A percentile compares a stretch with the other conserved stretches of the same genome.
phyloP scores from a whole-genome alignment of 2,797 vertebrate genomes.

The Hephaestus fuliginosus region DNA sequence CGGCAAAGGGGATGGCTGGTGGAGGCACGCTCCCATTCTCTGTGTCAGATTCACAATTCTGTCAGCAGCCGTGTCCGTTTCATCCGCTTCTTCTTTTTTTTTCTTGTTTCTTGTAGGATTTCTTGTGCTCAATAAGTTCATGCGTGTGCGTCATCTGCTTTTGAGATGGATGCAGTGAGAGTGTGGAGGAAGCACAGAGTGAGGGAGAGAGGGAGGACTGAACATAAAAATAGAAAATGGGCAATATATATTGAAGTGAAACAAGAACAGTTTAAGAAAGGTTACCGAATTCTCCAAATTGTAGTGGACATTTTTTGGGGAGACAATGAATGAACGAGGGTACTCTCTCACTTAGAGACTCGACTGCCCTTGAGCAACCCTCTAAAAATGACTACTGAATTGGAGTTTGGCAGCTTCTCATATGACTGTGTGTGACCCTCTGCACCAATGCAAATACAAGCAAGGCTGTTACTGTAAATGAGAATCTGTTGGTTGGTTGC shows the following conservation, averaged over 20 bases:
- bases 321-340: conserved; percentile 29
- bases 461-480: conserved; percentile 5
- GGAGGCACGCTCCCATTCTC: conserved; percentile 58
- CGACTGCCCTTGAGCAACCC: conserved; percentile 37
- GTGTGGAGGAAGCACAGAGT: conserved; percentile 35
- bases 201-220: conserved; percentile 15
- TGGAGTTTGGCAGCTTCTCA: conserved; percentile 11
- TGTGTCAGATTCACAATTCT: conserved; percentile 75
- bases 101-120: conserved; percentile 46
- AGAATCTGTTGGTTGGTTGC: conserved; percentile 25
- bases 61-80: conserved; percentile 78
- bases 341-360: conserved; percentile 19
- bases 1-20: conserved; percentile 51
- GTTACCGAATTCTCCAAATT: conserved; percentile 35
- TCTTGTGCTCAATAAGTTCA: conserved; percentile 60
- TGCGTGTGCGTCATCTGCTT: conserved; percentile 31
- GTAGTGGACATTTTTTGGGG: conserved; percentile 21
- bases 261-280: conserved; percentile 33
- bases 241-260: conserved; percentile 25
- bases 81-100: conserved; percentile 64
- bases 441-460: conserved; percentile 15
- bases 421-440: background rate
- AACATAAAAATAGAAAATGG: conserved; percentile 42
- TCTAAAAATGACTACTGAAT: conserved; percentile 20
- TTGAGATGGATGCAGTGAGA: conserved; percentile 54